Evolutionary conservation across 2,888 invertebrate genomes (phyloP), one percentile per base, ranked within the genome.

Genomic region (Bellardia pandia): DNA sequence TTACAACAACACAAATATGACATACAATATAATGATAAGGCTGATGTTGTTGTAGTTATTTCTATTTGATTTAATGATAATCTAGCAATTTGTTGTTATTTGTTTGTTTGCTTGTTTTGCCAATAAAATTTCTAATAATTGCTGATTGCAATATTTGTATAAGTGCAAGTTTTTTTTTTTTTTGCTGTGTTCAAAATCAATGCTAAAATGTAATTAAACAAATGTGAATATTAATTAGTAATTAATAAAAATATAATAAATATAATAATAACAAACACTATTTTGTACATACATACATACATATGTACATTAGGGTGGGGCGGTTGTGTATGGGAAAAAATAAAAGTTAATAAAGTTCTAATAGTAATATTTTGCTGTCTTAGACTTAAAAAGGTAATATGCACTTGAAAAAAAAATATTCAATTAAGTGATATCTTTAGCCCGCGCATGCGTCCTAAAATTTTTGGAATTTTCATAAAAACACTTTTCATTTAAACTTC

Each of bases 181-280:
- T 14, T 23, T 62, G 40, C 13, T 64, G 23, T 16, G 23, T n/a
- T 3, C 1, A 13, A 66, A 60, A 69, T 69, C 69, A 80, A 76
- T 76, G 66, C 40, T 85, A 71, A 64, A 64, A 77, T 77, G 56
- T 72, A 72, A 77, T 83, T 77, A 56, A 71, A 64, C 45, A 80
- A 69, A 85, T 69, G 37, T 68, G 74, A 75, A 85, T 85, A 75
- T 85, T 85, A 75, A 85, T 79, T 60, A 77, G 48, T 75, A 74
- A 72, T 82, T 76, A 82, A 74, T 66, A 74, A 74, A 11, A 64
- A 23, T 60, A 56, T 69, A 79, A 51, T 48, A 11, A 64, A 23
- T 60, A 56, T 69, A 79, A 51, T 48, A 60, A 42, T 58, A 23
- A 23, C 11, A n/a, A 58, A 60, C 68, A 33, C 6, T 45, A 7